Evolutionary conservation across 1,140 invertebrate genomes (phyloP).

Genomic region (Lasaia peninsularis): DNA sequence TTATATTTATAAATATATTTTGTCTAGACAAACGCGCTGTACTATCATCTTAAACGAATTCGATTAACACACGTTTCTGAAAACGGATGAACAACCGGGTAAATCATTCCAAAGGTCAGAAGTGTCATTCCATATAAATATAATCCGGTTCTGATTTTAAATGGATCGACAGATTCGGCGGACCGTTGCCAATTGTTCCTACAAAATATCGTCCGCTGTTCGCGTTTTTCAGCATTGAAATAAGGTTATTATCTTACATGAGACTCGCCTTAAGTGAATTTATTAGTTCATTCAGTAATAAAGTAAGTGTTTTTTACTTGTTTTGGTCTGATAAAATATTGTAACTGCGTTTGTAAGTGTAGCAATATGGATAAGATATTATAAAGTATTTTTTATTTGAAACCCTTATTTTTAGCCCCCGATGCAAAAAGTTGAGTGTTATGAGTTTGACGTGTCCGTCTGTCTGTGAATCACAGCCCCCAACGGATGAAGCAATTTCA

Average conservation of each 20-base stretch:
- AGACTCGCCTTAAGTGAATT: conserved; percentile 54
- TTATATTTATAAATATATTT: neutral
- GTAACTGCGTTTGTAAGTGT: conserved; percentile 49
- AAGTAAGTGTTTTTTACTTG: conserved; percentile 48
- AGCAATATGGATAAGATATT: conserved; percentile 28
- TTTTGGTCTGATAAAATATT: conserved; percentile 49
- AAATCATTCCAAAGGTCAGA: conserved; percentile 41
- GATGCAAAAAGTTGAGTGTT: too few relatives aligned
- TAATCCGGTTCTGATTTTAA: conserved; percentile 26
- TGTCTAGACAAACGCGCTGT: neutral
- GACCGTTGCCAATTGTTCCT: conserved; percentile 35
- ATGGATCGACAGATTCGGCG: conserved; percentile 19
- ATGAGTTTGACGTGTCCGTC: too few relatives aligned
- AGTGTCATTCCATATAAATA: conserved; percentile 34
- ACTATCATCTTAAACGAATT: conserved; percentile 12
- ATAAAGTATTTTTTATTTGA: neutral
- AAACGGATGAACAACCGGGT: conserved; percentile 27
- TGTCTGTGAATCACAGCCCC: too few relatives aligned
- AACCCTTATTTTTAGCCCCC: too few relatives aligned
- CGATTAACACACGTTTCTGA: conserved; percentile 22
- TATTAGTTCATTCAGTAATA: conserved; percentile 62
- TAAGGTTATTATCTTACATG: conserved; percentile 58
- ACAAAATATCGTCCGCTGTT: conserved; percentile 37
- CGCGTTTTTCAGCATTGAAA: conserved; percentile 50
- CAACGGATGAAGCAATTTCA: too few relatives aligned